These are phyloP conservation scores for Troilus luridus DNA, from an alignment of 2,888 invertebrate genomes.

Conservation along the genomic window DNA sequence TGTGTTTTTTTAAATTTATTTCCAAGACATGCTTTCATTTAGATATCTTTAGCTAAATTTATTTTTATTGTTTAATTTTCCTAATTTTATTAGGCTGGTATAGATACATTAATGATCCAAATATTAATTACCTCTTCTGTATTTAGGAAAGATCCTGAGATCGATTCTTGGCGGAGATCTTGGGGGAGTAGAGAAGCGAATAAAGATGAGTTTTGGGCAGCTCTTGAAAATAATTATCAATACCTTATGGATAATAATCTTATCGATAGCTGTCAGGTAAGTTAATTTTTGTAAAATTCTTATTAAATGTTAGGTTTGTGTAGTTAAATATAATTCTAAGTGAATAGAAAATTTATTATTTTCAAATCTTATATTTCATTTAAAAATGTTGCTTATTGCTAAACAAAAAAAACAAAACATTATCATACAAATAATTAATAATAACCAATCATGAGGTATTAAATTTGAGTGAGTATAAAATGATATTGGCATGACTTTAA, in stretches of 20 bases:
- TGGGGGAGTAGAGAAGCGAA: slow-evolving; percentile 83
- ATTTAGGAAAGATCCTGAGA: slow-evolving; percentile 77
- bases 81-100: background rate
- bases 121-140: background rate
- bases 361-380: background rate
- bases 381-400: no score
- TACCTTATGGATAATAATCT: slow-evolving; percentile 96
- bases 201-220: slow-evolving; percentile 93
- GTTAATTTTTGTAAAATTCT: slow-evolving; percentile 35
- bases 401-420: no score
- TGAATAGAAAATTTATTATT: background rate
- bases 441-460: no score
- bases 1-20: no score
- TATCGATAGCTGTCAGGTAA: slow-evolving; percentile 87
- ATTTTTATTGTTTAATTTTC: no score
- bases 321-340: background rate
- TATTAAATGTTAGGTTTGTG: background rate
- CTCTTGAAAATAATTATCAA: slow-evolving; percentile 91
- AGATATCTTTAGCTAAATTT: no score
- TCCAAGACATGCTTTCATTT: no score
- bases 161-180: slow-evolving; percentile 80
- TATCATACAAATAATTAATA: no score
- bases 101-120: slow-evolving; percentile 64
- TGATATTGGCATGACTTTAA: background rate
- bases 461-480: no score